Evolutionary conservation across 2,113 vertebrate species (phyloP), one percentile per base, ranked within the genome.

Genomic region (Melanostigma gelatinosum): DNA sequence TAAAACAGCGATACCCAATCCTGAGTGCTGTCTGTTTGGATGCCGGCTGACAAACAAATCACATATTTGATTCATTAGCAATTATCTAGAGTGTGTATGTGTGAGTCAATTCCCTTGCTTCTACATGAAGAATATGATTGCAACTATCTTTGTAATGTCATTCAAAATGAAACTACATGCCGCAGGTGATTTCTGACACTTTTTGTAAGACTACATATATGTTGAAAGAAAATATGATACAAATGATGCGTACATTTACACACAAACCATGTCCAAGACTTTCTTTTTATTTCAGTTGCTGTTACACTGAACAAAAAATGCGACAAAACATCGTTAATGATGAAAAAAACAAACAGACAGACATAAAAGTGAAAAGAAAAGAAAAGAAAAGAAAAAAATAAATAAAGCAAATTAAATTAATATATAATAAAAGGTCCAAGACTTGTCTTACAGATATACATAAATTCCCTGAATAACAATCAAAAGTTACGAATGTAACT

Each of bases 201-300:
- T 58, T 2, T 44, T 64, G 55, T 18, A n/a, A 85, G 34, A 42
- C 71, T 72, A 34, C 65, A 83, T 80, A 65, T 74, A 22, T 62
- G 50, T 29, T 15, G 6, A 63, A 63, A 55, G 29, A 46, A 27
- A 82, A 79, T 63, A 24, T 46, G 0, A 62, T 44, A 55, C 64
- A 60, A 15, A 32, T 32, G 4, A 32, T 0, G 63, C 38, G 65
- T 63, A 68, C 34, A 71, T 48, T 79, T 73, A 32, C 13, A 76
- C 29, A 72, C n/a, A 52, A 8, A 42, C 18, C 18, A 8, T 77
- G 24, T 63, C 20, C 38, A 22, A 66, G 50, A 75, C 52, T 20
- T 20, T 24, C 24, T 24, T 24, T 24, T 24, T 24, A 24, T 24
- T 24, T 24, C 24, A 24, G 24, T 24, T 24, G 24, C 24, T 24